Evolutionary conservation across 2,797 vertebrate genomes (phyloP), one percentile per base, ranked within the genome.

Genomic region (Hoplostethus mediterraneus): DNA sequence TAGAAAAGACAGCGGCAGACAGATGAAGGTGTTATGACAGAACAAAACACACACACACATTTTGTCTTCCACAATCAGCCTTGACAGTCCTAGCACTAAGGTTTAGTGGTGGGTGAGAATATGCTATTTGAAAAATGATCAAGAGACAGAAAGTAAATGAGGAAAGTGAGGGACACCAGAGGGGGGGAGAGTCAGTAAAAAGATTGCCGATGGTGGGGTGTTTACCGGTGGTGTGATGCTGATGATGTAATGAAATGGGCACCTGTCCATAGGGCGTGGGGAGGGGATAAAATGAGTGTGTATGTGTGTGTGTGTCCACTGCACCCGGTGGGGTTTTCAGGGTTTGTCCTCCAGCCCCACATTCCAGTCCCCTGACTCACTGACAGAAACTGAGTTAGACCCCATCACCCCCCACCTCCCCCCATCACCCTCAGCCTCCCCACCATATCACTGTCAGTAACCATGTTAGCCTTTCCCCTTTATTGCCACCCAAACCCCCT

Each of bases 321-420:
- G 74, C 67, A 71, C 62, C 75, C 81, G 12, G 71, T 78, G 71
- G 79, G 83, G 75, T 63, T 87, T 91, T 88, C 73, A 79, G 87
- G 84, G 90, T 93, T 93, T 93, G 92, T 92, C 92, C 92, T 90
- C 75, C 75, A 90, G 92, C 83, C 88, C 81, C 77, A 85, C 93
- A 95, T 95, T 95, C 93, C 90, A 92, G 75, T 85, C 68, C 59
- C 42, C 79, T 95, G 93, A 95, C 90, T 94, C 93, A 94, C 85
- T 83, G 89, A 92, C 88, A 90, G 90, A 92, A 90, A 84, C 71
- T 84, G 80, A 92, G 87, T 81, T 85, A 61, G 76, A 79, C 3
- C 73, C 77, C 55, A 44, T 21, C 58, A 49, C 67, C 62, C 62
- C 53, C 52, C 52, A 63, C 49, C 77, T 71, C 79, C 81, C 71